Conservation (phyloP, 2,113 vertebrate species). For the Neomonachus schauinslandi region DNA sequence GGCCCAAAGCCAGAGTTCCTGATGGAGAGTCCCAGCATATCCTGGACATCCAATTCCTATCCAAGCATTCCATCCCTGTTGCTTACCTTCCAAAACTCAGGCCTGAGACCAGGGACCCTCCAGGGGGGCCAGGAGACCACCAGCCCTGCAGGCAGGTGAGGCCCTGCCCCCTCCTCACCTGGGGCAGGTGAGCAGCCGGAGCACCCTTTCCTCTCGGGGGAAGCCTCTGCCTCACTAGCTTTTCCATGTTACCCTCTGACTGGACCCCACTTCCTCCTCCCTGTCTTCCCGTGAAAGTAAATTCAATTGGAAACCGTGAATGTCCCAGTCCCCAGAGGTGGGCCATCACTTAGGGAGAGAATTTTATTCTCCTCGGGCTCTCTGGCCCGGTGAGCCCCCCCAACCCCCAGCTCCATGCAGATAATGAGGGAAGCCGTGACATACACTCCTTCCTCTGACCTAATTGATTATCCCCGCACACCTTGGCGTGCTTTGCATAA, state of each 20-base stretch:
- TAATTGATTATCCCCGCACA: constrained; percentile 86
- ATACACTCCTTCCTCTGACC: constrained; percentile 83
- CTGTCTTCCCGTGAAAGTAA: constrained; percentile 80
- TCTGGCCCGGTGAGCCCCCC: constrained; percentile 78
- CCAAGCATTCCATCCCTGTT: neutral
- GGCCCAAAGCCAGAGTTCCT: neutral
- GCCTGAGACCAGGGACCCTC: neutral
- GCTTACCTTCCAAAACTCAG: neutral
- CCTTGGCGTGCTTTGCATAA: constrained; percentile 87
- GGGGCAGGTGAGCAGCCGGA: neutral
- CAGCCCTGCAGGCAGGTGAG: too few relatives aligned
- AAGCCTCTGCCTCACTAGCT: neutral
- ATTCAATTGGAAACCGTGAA: constrained; percentile 66
- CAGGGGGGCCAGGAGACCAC: neutral
- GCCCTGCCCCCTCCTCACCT: neutral
- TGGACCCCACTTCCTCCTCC: constrained; percentile 84
- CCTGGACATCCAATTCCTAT: neutral
- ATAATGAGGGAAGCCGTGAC: constrained; percentile 86
- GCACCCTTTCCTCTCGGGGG: neutral
- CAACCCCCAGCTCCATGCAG: constrained; percentile 67
- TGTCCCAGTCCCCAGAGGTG: constrained; percentile 62
- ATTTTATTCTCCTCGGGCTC: constrained; percentile 82
- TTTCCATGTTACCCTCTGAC: neutral
- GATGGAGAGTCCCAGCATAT: neutral
- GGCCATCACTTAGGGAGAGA: constrained; percentile 73